phyloP scores from a whole-genome alignment of 2,888 invertebrate species.

The Halocaridina rubra region DNA sequence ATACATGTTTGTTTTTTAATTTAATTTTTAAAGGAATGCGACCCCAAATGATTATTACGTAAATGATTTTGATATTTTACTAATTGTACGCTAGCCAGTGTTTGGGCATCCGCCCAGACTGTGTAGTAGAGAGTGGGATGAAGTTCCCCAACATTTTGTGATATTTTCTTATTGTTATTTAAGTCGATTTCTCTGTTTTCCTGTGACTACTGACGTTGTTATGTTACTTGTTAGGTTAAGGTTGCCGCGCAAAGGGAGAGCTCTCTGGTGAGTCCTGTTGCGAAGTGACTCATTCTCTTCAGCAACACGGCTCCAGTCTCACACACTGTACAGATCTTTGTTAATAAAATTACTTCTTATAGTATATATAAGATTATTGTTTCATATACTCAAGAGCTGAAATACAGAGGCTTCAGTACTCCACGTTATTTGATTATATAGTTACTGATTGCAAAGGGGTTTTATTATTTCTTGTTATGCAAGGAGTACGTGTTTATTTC shows the following conservation, averaged over 20 bases:
- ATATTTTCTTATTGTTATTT: conserved; percentile 64
- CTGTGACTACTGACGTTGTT: conserved; percentile 64
- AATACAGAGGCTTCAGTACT: too few relatives aligned
- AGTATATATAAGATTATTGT: background rate
- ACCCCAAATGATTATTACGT: conserved; percentile 58
- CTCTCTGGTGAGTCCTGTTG: conserved; percentile 34
- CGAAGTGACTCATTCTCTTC: conserved; percentile 3
- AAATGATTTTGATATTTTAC: conserved; percentile 63
- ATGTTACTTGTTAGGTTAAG: conserved; percentile 63
- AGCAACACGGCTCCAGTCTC: conserved; percentile 12
- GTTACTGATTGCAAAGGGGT: too few relatives aligned
- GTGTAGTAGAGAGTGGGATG: conserved; percentile 60
- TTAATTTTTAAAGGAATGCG: conserved; percentile 62
- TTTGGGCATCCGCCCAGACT: conserved; percentile 25
- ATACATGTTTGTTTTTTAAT: conserved; percentile 62
- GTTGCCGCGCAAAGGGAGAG: conserved; percentile 50
- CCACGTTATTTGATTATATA: too few relatives aligned
- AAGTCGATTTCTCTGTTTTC: conserved; percentile 64
- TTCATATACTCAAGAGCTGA: too few relatives aligned
- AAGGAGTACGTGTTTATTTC: background rate
- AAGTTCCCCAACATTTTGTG: conserved; percentile 63
- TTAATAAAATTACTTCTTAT: background rate
- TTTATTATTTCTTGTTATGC: background rate
- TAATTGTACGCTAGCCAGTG: conserved; percentile 60
- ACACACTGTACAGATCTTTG: background rate